Conservation (phyloP, 2,888 invertebrate genomes). For the Dolichomitus sp. region DNA sequence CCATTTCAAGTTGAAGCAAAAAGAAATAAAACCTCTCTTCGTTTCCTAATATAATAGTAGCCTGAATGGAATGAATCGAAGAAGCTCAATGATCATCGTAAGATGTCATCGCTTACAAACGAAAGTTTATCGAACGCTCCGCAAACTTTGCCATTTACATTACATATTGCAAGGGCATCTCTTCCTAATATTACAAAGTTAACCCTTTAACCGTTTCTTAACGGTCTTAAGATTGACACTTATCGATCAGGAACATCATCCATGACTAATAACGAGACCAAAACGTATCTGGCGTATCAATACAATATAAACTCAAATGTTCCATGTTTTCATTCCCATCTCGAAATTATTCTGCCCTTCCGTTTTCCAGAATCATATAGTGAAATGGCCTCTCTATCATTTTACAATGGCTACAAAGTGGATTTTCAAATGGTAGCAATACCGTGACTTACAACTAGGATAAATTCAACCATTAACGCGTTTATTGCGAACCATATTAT, state of each 20-base stretch:
- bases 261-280: neutral
- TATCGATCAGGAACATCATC: neutral
- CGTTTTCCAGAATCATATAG: neutral
- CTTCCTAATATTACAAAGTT: conserved; percentile 2
- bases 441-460: neutral
- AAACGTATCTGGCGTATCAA: neutral
- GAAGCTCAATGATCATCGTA: neutral
- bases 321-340: neutral
- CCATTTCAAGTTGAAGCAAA: neutral
- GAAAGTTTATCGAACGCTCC: neutral
- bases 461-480: neutral
- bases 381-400: neutral
- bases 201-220: neutral
- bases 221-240: conserved; percentile 1
- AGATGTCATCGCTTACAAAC: neutral
- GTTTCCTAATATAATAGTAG: neutral
- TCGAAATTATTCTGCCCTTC: too few relatives aligned
- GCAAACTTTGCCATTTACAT: neutral
- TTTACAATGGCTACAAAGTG: neutral
- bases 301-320: neutral
- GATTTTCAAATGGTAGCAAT: neutral
- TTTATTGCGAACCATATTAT: neutral
- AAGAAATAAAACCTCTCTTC: neutral
- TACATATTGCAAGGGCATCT: neutral
- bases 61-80: neutral